Base-by-base conservation (phyloP, 2,797 vertebrate species). In the Leptoclinus maculatus region DNA sequence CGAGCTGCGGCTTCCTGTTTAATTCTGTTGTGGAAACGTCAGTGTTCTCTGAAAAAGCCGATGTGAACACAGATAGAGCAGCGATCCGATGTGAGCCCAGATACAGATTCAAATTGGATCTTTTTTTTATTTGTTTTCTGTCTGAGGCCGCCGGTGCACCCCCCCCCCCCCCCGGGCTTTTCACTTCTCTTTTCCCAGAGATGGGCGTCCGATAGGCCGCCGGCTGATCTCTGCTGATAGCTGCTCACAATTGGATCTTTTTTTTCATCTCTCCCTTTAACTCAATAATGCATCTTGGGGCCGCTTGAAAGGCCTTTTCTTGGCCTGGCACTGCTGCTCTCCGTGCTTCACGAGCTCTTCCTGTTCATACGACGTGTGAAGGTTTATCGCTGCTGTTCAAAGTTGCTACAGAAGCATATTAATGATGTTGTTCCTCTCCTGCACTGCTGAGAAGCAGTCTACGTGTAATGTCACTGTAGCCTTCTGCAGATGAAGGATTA, bases 51-150 rank as follows among this genome's bases (percentile, higher is more conserved):
- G 91, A 92, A 93, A 92, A 90, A 91, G 89, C 86, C 69, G 95
- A 95, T 95, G 92, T 94, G 94, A 92, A 80, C 90, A 73, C 68
- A 92, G 95, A 96, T 95, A 94, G 92, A 70, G 83, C 89, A 83
- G 90, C 89, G 95, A 95, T 95, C 94, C 90, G 95, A 96, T 96
- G 91, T 90, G 92, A 92, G 82, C 64, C 16, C 82, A 83, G 95
- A 96, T 96, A 95, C 91, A 89, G 88, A 95, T 94, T 94, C 92
- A 96, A 95, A 95, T 95, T 94, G 93, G 94, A 95, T 95, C 91
- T 93, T 94, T 93, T 93, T 27, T 91, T 93, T 94, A 94, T 95
- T 95, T 95, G 94, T 94, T 95, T 95, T 94, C 87, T 94, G 93
- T 95, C 92, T 93, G 90, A 93, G 92, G 88, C 93, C 90, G 87